A percentile compares a stretch with the other conserved stretches of the same genome.
Evolutionary conservation across 2,797 vertebrate species (phyloP).

Genomic region (Gephyroberyx darwinii): DNA sequence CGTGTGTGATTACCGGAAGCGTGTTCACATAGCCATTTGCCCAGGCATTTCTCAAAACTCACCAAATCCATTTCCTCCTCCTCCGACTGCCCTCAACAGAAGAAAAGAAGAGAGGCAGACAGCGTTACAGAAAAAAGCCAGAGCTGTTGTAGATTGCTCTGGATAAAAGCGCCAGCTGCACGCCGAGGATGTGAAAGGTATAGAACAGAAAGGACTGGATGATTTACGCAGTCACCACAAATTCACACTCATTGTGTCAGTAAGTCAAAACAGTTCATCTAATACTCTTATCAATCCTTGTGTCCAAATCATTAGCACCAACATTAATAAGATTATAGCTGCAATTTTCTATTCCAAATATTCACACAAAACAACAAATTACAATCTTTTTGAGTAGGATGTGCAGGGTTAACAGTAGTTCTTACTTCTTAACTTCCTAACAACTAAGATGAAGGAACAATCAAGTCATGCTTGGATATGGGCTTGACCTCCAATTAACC

Average conservation of each 20-base stretch:
- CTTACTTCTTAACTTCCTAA: neutral
- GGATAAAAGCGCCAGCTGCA: slow-evolving; percentile 27
- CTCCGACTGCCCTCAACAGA: slow-evolving; percentile 92
- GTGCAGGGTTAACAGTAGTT: neutral
- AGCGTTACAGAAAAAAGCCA: slow-evolving; percentile 69
- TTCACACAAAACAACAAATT: neutral
- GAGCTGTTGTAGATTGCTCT: slow-evolving; percentile 44
- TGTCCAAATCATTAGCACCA: slow-evolving; percentile 6
- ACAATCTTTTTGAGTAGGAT: neutral
- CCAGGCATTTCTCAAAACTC: slow-evolving; percentile 85
- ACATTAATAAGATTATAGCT: neutral
- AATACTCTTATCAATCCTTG: neutral
- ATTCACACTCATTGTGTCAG: slow-evolving; percentile 8
- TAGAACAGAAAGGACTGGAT: slow-evolving; percentile 29
- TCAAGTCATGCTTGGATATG: neutral
- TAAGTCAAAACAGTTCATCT: neutral
- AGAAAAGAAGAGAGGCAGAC: slow-evolving; percentile 80
- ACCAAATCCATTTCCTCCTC: slow-evolving; percentile 99
- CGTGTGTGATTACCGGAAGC: slow-evolving; percentile 62
- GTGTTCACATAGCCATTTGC: slow-evolving; percentile 71
- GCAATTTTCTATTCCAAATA: neutral
- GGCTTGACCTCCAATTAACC: too few relatives aligned
- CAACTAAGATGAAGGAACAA: slow-evolving; percentile 11
- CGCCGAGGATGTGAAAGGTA: slow-evolving; percentile 19
- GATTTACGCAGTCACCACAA: slow-evolving; percentile 32